Evolutionary conservation across 2,888 invertebrate species (phyloP).

Genomic region (Oasisia sp.): DNA sequence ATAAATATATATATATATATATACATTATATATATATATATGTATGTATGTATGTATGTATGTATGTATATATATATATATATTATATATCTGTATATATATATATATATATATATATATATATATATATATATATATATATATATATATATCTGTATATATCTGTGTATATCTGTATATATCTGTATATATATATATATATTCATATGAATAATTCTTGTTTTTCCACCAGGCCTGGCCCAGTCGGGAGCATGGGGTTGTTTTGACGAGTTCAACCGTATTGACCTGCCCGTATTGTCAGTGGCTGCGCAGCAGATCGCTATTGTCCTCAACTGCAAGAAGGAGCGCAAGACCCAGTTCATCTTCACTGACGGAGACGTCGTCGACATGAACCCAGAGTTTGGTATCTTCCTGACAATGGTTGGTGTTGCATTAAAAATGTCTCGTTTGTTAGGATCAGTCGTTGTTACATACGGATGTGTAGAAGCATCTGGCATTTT

Average conservation of each 20-base stretch:
- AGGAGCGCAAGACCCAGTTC: slow-evolving; percentile 90
- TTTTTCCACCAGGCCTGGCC: slow-evolving; percentile 75
- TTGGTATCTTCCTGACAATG: slow-evolving; percentile 98
- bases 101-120: too few species aligned
- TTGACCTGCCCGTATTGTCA: slow-evolving; percentile 91
- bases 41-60: too few species aligned
- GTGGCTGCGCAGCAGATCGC: slow-evolving; percentile 98
- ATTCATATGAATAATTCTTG: not conserved
- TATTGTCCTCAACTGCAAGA: slow-evolving; percentile 88
- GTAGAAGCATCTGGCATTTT: not conserved
- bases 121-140: too few species aligned
- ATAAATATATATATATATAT: too few species aligned
- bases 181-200: too few species aligned
- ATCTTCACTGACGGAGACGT: slow-evolving; percentile 94
- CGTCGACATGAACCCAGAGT: slow-evolving; percentile 93
- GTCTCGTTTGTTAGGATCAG: not conserved
- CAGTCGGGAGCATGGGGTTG: slow-evolving; percentile 98
- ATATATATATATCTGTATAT: too few species aligned
- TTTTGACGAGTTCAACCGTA: slow-evolving; percentile 95
- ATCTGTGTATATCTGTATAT: too few species aligned
- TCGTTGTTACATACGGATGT: not conserved
- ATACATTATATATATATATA: too few species aligned
- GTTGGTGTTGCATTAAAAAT: slow-evolving; percentile 67
- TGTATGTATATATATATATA: too few species aligned
- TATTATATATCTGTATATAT: too few species aligned